Percentiles rank a stretch among this genome's conserved stretches.
Evolutionary conservation across 64 coral and sea anemone species (phyloP).

Genomic region (Montipora efflorescens): DNA sequence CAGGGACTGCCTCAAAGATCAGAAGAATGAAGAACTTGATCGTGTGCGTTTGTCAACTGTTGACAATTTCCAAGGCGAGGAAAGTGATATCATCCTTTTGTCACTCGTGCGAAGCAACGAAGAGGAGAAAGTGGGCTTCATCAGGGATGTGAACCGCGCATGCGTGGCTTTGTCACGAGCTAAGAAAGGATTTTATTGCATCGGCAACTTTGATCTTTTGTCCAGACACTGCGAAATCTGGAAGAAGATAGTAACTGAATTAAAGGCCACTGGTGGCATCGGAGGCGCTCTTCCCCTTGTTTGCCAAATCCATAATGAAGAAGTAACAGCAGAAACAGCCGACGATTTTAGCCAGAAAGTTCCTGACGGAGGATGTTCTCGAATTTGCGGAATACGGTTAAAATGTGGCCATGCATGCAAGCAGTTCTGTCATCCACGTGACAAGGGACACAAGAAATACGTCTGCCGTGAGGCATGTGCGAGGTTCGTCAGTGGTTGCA

Average conservation of each 20-base stretch:
- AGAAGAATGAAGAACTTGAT: slow-evolving; percentile 29
- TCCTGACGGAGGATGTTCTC: slow-evolving; percentile 72
- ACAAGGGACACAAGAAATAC: slow-evolving; percentile 31
- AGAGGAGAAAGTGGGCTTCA: slow-evolving; percentile 79
- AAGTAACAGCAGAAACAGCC: slow-evolving; percentile 4
- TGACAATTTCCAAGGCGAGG: slow-evolving; percentile 95
- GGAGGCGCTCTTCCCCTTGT: slow-evolving; percentile 65
- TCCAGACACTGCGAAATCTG: slow-evolving; percentile 60
- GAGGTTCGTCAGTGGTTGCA: slow-evolving; percentile 25
- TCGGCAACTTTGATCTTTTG: slow-evolving; percentile 83
- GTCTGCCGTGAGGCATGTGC: slow-evolving; percentile 50
- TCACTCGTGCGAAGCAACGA: slow-evolving; percentile 84
- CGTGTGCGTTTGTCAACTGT: slow-evolving; percentile 76
- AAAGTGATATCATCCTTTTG: slow-evolving; percentile 86
- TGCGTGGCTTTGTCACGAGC: slow-evolving; percentile 87
- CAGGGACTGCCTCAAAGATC: slow-evolving; percentile 28
- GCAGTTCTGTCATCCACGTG: slow-evolving; percentile 63
- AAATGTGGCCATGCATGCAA: slow-evolving; percentile 79
- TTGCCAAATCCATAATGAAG: slow-evolving; percentile 74
- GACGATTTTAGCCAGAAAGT: slow-evolving; percentile 69
- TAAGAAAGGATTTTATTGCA: slow-evolving; percentile 84
- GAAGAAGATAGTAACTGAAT: slow-evolving; percentile 61
- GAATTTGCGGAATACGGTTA: slow-evolving; percentile 60
- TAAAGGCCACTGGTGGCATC: slow-evolving; percentile 6
- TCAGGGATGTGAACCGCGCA: slow-evolving; percentile 70